These are phyloP conservation scores for Salvelinus namaycush DNA, from an alignment of 2,113 vertebrate genomes.

Conservation along the genomic window DNA sequence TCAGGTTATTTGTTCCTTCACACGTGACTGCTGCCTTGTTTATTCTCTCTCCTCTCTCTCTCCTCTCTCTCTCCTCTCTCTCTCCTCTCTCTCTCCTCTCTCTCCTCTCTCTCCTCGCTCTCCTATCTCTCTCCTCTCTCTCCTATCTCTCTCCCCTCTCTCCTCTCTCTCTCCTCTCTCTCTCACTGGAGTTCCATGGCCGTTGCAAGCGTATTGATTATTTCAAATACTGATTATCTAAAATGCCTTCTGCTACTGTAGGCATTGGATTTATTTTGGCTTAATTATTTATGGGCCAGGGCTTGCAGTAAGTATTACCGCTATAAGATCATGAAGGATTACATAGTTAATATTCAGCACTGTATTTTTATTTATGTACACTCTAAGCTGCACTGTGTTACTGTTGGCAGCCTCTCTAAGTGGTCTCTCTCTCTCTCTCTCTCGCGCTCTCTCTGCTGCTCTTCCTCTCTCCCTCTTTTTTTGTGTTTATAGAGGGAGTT, in stretches of 20 bases:
- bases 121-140: too few relatives aligned
- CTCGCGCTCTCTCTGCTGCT: slow-evolving; percentile 43
- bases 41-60: slow-evolving; percentile 1
- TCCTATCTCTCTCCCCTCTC: slow-evolving; percentile 2
- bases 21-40: slow-evolving; percentile 42
- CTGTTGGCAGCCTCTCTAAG: slow-evolving; percentile 54
- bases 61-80: slow-evolving; percentile 5
- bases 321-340: slow-evolving; percentile 75
- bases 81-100: neutral
- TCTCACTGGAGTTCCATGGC: slow-evolving; percentile 61
- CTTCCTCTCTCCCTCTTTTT: slow-evolving; percentile 37
- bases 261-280: slow-evolving; percentile 79
- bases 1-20: slow-evolving; percentile 63
- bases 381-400: slow-evolving; percentile 67
- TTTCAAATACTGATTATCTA: slow-evolving; percentile 85
- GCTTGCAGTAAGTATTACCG: slow-evolving; percentile 79
- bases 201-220: slow-evolving; percentile 86
- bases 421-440: slow-evolving; percentile 1
- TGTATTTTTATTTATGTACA: slow-evolving; percentile 77
- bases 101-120: too few relatives aligned
- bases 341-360: slow-evolving; percentile 74
- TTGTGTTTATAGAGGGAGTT: slow-evolving; percentile 87
- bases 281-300: slow-evolving; percentile 86
- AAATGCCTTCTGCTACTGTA: slow-evolving; percentile 82
- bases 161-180: neutral